These are phyloP conservation scores for Gallinago undulata DNA, from an alignment of 2,113 vertebrate species.

Conservation along the genomic window DNA sequence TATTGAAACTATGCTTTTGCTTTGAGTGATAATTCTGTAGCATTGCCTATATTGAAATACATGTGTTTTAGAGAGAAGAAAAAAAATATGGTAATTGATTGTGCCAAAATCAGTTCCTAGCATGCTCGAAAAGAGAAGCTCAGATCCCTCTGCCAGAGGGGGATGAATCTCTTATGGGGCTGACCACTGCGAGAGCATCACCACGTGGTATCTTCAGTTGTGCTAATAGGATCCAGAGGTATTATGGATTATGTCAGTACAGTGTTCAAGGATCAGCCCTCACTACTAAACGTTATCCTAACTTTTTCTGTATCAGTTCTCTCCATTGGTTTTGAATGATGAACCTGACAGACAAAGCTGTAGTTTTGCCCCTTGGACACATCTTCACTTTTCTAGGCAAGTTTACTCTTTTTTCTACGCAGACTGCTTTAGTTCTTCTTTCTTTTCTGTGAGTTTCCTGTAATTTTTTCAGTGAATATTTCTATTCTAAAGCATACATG, in stretches of 20 bases:
- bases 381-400: neutral
- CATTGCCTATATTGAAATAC: neutral
- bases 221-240: neutral
- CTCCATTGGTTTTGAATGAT: fast-evolving
- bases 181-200: neutral
- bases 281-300: neutral
- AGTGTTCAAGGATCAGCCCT: neutral
- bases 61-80: neutral
- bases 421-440: neutral
- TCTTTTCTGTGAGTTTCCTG: neutral
- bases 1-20: neutral
- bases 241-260: neutral
- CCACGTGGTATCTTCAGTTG: neutral
- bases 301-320: neutral
- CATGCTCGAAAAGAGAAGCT: neutral
- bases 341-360: neutral
- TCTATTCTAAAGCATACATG: neutral
- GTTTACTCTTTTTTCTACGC: neutral
- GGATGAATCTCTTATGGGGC: neutral
- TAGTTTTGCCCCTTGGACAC: neutral
- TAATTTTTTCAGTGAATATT: neutral
- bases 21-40: neutral
- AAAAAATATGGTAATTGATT: neutral
- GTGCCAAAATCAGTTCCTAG: neutral
- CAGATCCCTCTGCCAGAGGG: neutral